Evolutionary conservation across 2,113 vertebrate genomes (phyloP), one percentile per base, ranked within the genome.

Genomic region (Semnornis frantzii): DNA sequence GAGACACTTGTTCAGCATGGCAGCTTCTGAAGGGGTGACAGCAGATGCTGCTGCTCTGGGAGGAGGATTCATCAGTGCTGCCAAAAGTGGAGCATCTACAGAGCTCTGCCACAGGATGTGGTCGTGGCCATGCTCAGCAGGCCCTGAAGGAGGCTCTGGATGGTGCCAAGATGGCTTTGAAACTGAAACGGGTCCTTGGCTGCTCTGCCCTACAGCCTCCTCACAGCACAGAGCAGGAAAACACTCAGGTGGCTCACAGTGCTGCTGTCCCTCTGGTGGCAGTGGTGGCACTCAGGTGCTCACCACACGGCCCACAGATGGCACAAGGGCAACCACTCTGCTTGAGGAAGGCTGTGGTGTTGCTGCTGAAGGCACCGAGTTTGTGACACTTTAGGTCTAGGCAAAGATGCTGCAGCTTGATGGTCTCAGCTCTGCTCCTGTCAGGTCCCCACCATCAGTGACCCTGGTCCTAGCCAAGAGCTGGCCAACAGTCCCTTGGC

Each of bases 21-120:
- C 64, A 76, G 92, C 70, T 33, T 75, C 24, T 1, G 3, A 77
- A 28, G 27, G 34, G 34, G 76, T 62, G 79, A 52, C 18, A 75
- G 66, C 39, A n/a, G 55, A 9, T 16, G 55, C 50, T 85, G 9
- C 52, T 81, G 33, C 57, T 75, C 52, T 2, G 15, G 42, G 9
- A 39, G 1, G 1, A 34, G 9, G 70, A 34, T 75, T 89, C 81
- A 93, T 24, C 17, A 28, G 9, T 2, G 30, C 23, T 76, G 73
- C 68, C 4, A 3, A n/a, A 86, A 91, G 20, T 28, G 20, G 78
- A 93, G 60, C 30, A n/a, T 59, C 68, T 77, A 46, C 50, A n/a
- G 66, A 90, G 59, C 64, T 68, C 68, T 89, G 64, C 31, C 28
- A 87, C 94, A 96, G 96, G 95, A 96, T 96, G 95, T 95, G 96